phyloP scores from a whole-genome alignment of 1,140 invertebrate genomes.

The Drosophila azteca region DNA sequence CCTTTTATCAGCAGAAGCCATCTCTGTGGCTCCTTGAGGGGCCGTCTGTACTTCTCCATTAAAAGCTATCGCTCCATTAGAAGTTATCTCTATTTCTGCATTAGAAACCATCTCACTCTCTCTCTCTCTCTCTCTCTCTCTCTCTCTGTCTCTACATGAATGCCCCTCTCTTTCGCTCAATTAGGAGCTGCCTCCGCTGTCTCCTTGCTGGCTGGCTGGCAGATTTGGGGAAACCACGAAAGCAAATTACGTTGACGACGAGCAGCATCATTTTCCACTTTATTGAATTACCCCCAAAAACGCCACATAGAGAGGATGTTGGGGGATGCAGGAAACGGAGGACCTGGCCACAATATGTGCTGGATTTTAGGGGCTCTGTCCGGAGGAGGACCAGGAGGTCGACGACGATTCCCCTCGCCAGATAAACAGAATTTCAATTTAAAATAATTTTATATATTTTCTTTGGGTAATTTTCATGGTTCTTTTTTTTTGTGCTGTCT shows the following conservation, averaged over 20 bases:
- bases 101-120: too few relatives aligned
- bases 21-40: too few relatives aligned
- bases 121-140: neutral
- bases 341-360: constrained; percentile 57
- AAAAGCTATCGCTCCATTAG: too few relatives aligned
- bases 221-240: constrained; percentile 75
- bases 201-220: constrained; percentile 41
- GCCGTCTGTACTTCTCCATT: too few relatives aligned
- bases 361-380: constrained; percentile 27
- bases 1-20: too few relatives aligned
- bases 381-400: constrained; percentile 26
- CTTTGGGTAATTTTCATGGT: constrained; percentile 31
- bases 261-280: constrained; percentile 81
- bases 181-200: constrained; percentile 3
- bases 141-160: neutral
- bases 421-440: constrained; percentile 82
- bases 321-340: constrained; percentile 6
- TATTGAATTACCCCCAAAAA: constrained; percentile 74
- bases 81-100: too few relatives aligned
- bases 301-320: constrained; percentile 4
- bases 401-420: constrained; percentile 51
- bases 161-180: too few relatives aligned
- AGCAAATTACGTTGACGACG: constrained; percentile 77
- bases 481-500: constrained; percentile 50
- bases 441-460: constrained; percentile 69